These are phyloP conservation scores for Cebidichthys violaceus DNA, from an alignment of 2,113 vertebrate genomes.

Conservation along the genomic window DNA sequence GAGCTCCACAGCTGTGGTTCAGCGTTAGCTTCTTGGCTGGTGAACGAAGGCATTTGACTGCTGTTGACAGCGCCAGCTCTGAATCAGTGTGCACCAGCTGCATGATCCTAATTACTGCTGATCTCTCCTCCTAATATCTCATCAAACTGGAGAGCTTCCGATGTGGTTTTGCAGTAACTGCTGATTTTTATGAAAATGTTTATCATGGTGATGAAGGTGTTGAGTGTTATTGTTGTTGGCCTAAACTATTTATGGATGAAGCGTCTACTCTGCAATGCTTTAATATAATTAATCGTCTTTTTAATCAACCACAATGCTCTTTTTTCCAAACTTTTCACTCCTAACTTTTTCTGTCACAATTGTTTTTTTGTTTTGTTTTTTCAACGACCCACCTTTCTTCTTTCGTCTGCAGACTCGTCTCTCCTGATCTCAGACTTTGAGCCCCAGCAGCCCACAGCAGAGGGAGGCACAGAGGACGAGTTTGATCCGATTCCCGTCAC, in stretches of 20 bases:
- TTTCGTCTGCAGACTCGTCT: constrained; percentile 89
- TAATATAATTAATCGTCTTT: background rate
- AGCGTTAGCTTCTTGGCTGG: background rate
- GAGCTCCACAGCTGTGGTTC: constrained; percentile 46
- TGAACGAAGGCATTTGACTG: constrained; percentile 26
- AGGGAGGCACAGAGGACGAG: constrained; percentile 93
- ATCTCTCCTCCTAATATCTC: constrained; percentile 31
- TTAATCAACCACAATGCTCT: background rate
- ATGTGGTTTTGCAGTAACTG: background rate
- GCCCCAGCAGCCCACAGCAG: constrained; percentile 81
- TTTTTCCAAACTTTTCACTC: background rate
- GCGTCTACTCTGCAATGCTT: background rate
- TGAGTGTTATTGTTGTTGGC: background rate
- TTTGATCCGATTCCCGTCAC: constrained; percentile 99
- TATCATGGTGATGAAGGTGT: background rate
- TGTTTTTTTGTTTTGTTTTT: no score
- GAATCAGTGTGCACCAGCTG: constrained; percentile 53
- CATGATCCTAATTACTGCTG: constrained; percentile 35
- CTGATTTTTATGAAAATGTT: constrained; percentile 14
- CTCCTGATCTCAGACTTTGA: constrained; percentile 96
- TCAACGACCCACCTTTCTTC: background rate
- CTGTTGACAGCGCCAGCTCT: constrained; percentile 41
- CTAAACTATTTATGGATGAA: background rate
- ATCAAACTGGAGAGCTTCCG: constrained; percentile 25
- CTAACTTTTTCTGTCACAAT: background rate